Evolutionary conservation across 2,888 invertebrate species (phyloP).

Genomic region (Nezara viridula): DNA sequence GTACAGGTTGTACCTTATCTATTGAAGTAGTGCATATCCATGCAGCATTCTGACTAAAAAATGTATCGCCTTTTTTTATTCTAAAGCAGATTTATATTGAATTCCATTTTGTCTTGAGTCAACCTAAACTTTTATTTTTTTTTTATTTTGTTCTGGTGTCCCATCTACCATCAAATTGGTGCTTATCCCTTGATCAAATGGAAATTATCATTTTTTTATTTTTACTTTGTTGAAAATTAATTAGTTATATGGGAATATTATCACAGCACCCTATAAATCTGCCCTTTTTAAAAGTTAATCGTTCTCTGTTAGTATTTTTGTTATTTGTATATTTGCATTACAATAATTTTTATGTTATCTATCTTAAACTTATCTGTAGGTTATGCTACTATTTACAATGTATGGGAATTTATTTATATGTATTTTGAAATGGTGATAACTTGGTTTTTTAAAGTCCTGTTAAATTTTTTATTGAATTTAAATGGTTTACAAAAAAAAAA

Average conservation of each 20-base stretch:
- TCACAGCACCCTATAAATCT: background rate
- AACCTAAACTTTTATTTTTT: background rate
- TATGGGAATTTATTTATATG: background rate
- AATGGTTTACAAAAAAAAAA: background rate
- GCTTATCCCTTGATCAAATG: background rate
- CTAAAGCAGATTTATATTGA: background rate
- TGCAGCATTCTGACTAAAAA: background rate
- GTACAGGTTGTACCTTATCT: background rate
- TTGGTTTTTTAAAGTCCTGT: background rate
- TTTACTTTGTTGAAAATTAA: too few relatives aligned
- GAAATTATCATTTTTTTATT: background rate
- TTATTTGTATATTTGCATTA: background rate
- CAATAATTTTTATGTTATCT: background rate
- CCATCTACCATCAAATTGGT: background rate
- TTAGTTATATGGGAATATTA: background rate
- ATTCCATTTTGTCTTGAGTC: background rate
- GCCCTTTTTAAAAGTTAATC: background rate
- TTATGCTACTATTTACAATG: background rate
- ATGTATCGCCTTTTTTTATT: background rate
- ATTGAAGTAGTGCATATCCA: background rate
- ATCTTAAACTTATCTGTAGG: background rate
- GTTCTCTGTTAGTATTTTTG: background rate
- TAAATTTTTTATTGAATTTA: background rate
- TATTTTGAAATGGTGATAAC: background rate
- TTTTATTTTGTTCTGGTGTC: background rate